These are phyloP conservation scores for Syndactyla subalaris DNA, from an alignment of 2,797 vertebrate species.

Conservation along the genomic window DNA sequence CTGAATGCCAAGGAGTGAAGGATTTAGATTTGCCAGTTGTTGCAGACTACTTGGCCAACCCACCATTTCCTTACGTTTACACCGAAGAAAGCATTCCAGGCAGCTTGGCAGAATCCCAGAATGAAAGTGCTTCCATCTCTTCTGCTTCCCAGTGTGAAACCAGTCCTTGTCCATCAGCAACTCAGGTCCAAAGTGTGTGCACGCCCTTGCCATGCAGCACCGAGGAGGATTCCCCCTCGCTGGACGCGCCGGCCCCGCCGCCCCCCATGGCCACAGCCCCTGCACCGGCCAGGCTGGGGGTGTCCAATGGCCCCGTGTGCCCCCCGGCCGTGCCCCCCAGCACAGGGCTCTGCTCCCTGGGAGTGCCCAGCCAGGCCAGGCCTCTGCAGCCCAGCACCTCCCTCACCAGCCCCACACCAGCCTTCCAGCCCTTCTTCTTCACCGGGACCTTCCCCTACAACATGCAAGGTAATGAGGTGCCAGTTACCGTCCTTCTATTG, in stretches of 20 bases:
- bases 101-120: conserved; percentile 71
- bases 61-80: conserved; percentile 82
- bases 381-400: conserved; percentile 80
- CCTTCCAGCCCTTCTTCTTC: conserved; percentile 95
- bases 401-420: conserved; percentile 75
- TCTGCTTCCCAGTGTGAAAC: conserved; percentile 70
- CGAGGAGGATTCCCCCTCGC: conserved; percentile 60
- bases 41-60: conserved; percentile 80
- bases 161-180: conserved; percentile 55
- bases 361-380: conserved; percentile 74
- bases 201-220: conserved; percentile 79
- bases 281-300: conserved; percentile 22
- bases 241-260: conserved; percentile 72
- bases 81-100: conserved; percentile 70
- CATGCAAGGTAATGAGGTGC: conserved; percentile 84
- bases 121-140: conserved; percentile 76
- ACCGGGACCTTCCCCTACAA: conserved; percentile 90
- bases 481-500: accelerated
- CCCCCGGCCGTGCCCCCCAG: conserved; percentile 67
- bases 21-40: conserved; percentile 77
- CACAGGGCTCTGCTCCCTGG: conserved; percentile 72
- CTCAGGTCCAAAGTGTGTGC: conserved; percentile 45
- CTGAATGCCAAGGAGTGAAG: conserved; percentile 77
- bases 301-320: conserved; percentile 72
- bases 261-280: neutral